Conservation (phyloP, 2,113 vertebrate species). For the Mormyrus iriodes region DNA sequence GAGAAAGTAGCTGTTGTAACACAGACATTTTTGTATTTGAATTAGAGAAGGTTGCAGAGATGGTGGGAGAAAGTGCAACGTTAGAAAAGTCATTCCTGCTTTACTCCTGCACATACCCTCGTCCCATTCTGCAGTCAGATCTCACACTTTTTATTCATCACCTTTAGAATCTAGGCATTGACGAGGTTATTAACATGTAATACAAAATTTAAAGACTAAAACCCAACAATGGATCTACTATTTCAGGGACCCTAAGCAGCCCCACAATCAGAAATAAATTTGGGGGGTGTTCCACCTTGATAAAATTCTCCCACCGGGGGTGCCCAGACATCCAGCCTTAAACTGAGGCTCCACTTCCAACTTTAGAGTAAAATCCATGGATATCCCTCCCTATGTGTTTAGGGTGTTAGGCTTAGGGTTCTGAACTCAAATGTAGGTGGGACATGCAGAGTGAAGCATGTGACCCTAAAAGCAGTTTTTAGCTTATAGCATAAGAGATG, state of each 20-base stretch:
- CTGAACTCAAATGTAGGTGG: neutral
- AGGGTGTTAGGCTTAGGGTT: neutral
- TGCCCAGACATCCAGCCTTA: neutral
- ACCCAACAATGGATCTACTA: neutral
- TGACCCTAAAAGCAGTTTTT: neutral
- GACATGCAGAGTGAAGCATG: neutral
- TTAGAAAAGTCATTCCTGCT: neutral
- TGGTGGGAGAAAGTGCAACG: neutral
- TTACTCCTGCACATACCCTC: neutral
- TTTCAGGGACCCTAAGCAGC: neutral
- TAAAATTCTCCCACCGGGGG: neutral
- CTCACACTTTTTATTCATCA: neutral
- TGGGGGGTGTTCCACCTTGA: neutral
- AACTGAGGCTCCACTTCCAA: neutral
- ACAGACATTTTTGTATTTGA: neutral
- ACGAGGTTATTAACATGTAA: neutral
- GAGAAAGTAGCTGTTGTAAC: neutral
- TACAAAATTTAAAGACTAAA: neutral
- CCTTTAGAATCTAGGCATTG: neutral
- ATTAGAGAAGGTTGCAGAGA: too few species aligned
- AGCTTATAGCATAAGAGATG: neutral
- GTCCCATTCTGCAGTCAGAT: neutral
- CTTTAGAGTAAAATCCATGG: neutral
- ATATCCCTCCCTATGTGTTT: neutral
- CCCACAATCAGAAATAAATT: neutral